Evolutionary conservation across 2,888 invertebrate genomes (phyloP).

Genomic region (Cosmia pyralina): DNA sequence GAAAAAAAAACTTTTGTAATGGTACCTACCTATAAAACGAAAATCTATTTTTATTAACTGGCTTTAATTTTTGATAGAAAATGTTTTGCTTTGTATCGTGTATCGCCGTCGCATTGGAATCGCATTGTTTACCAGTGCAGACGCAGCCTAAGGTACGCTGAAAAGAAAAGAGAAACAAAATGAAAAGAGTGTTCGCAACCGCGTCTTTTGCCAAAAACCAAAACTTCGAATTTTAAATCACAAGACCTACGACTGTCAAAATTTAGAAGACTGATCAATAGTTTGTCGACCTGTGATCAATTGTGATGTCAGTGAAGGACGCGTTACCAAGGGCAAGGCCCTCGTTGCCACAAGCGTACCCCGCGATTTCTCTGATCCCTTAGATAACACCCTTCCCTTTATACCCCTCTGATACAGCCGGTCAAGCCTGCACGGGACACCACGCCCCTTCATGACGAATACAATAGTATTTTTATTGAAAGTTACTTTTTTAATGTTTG

Average conservation of each 20-base stretch:
- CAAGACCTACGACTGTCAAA: slow-evolving; percentile 6
- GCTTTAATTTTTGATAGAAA: background rate
- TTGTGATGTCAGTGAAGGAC: slow-evolving; percentile 18
- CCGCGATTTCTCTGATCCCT: slow-evolving; percentile 17
- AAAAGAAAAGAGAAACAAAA: too few relatives aligned
- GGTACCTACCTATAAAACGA: background rate
- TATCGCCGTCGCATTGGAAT: background rate
- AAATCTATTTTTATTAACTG: background rate
- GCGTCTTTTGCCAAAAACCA: background rate
- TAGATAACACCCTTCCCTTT: slow-evolving; percentile 39
- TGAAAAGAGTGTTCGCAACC: background rate
- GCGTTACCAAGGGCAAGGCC: slow-evolving; percentile 36
- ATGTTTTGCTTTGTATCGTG: background rate
- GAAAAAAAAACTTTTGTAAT: background rate
- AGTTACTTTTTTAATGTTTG: slow-evolving; percentile 22
- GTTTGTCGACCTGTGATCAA: slow-evolving; percentile 37
- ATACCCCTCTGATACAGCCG: slow-evolving; percentile 41
- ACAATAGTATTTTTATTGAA: slow-evolving; percentile 32
- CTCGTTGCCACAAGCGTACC: slow-evolving; percentile 24
- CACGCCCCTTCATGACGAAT: slow-evolving; percentile 27
- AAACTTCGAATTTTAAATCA: background rate
- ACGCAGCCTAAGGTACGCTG: background rate
- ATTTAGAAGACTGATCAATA: slow-evolving; percentile 32
- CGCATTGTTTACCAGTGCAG: background rate
- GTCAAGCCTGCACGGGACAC: slow-evolving; percentile 36